Evolutionary conservation across 2,888 invertebrate species (phyloP), one percentile per base, ranked within the genome.

Genomic region (Norana najaformis): DNA sequence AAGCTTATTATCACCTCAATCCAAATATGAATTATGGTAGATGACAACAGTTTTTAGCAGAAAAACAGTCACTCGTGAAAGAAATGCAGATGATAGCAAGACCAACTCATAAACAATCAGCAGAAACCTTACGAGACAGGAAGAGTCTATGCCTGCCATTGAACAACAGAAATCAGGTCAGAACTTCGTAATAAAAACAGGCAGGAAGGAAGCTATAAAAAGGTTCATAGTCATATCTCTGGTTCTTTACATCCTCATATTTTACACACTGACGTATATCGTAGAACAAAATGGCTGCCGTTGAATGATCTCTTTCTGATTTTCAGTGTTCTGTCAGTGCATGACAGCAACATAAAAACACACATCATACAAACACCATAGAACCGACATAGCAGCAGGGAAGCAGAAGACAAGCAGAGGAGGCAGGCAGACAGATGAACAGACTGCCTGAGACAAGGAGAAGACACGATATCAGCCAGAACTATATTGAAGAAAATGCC

Each of bases 251-350:
- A n/a, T n/a, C 69, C 16, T 69, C 69, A 30, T n/a, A 30, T n/a
- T 16, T 30, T n/a, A 53, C 23, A 69, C 69, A n/a, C 30, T n/a
- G 69, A 69, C 69, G 69, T 69, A 11, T 69, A n/a, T 69, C 69
- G n/a, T n/a, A 30, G 2, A 11, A 13, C 69, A 69, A 69, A 69
- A 69, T 69, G 69, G 69, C n/a, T 13, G 69, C 30, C 30, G n/a
- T 69, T 69, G 69, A 69, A 30, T n/a, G 69, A 69, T 69, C 69
- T n/a, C 69, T 69, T 69, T 69, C 69, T n/a, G 69, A 69, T 69
- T 69, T 69, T 69, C 69, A n/a, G 30, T 5, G 69, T 69, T 69
- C 69, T 69, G 69, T 69, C n/a, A n/a, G 6, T n/a, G n/a, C 69
- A 0, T n/a, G 69, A n/a, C 69, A n/a, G n/a, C 6, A n/a, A 69